phyloP scores from a whole-genome alignment of 2,888 invertebrate genomes.

The Athripsodes cinereus region DNA sequence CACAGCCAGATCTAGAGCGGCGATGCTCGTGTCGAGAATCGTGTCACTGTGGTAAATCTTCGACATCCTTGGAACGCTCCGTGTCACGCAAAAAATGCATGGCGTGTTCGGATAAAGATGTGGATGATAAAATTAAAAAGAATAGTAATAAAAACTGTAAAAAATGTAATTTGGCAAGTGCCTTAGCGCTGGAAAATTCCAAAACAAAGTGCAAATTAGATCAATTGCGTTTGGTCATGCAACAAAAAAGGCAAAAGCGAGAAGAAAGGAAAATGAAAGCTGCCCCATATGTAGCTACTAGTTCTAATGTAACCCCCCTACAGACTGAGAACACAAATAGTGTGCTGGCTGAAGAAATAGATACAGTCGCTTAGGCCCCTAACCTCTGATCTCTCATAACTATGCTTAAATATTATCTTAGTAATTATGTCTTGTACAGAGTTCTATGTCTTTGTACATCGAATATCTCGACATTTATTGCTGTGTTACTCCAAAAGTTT shows the following conservation, averaged over 20 bases:
- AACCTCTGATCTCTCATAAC: no score
- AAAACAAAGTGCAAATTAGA: constrained; percentile 83
- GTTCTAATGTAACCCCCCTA: constrained; percentile 7
- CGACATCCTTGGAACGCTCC: not conserved
- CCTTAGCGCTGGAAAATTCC: constrained; percentile 63
- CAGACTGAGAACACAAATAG: constrained; percentile 14
- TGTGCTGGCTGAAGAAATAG: constrained; percentile 24
- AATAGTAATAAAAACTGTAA: constrained; percentile 38
- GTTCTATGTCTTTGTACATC: no score
- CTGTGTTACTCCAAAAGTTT: no score
- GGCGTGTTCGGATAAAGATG: constrained; percentile 14
- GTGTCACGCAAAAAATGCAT: constrained; percentile 15
- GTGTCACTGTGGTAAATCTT: not conserved
- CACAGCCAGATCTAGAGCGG: not conserved
- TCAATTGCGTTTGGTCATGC: constrained; percentile 82
- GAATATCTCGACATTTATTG: no score
- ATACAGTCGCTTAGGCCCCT: constrained; percentile 18
- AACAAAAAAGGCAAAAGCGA: constrained; percentile 78
- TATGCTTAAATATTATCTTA: no score
- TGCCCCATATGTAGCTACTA: constrained; percentile 51
- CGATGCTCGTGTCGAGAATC: not conserved
- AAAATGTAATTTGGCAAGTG: constrained; percentile 43
- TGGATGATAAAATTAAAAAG: constrained; percentile 35
- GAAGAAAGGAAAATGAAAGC: constrained; percentile 68
- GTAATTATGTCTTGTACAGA: no score